Base-by-base conservation (phyloP, 2,888 invertebrate species). In the Erpobdella octoculata region DNA sequence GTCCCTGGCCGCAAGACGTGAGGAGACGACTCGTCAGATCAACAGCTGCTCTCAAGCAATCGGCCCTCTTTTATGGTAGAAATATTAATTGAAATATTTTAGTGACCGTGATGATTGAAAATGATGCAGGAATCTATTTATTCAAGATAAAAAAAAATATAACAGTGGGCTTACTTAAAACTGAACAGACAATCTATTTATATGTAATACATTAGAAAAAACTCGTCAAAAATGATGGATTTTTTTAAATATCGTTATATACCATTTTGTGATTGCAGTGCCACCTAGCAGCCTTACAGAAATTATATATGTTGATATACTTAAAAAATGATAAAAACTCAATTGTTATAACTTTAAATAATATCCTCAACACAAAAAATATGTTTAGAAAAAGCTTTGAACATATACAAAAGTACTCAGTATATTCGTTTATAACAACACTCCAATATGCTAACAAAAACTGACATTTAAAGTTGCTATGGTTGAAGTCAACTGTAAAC, bases 1-100 rank as follows among this genome's bases (percentile, higher is more conserved):
- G 84, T 76, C 93, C 94, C 85, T 96, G 94, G 0, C 93, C 93
- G 71, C 91, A 90, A 4, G 90, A 88, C 0, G 89, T 88, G 53
- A 97, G 84, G 6, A 96, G 84, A 70, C 89, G 86, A 0, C 90
- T 89, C 0, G 93, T 92, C 53, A 94, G 86, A 83, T 95, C 93
- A 33, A 94, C 86, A 0, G 94, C 96, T 0, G 93, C 89, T 38
- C 93, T 87, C 79, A 89, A 88, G 80, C 90, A 90, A 0, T 91
- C 91, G 1, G 86, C 86, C 74, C 84, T 80, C 83, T 84, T 75
- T n/a, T 28, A n/a, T 18, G 28, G 64, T 28, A 21, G 53, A 53
- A 53, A 53, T 15, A 53, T 25, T 25, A 53, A n/a, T 46, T 46
- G 46, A 5, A 8, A n/a, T n/a, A n/a, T n/a, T n/a, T n/a, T n/a